Base-by-base conservation (phyloP, 2,797 vertebrate genomes). In the Dallia pectoralis region DNA sequence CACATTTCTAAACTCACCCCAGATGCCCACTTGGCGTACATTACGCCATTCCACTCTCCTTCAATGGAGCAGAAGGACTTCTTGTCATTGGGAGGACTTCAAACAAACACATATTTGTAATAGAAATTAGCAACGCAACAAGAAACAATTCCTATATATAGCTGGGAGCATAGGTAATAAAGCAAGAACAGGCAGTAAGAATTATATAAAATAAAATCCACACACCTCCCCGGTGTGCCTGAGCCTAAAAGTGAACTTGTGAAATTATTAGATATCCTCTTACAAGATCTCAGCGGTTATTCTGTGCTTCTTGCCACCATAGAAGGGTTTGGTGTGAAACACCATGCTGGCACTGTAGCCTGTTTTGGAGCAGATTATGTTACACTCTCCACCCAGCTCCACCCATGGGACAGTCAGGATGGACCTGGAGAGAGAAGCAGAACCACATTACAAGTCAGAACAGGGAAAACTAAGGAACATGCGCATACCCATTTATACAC, bases 361-460 rank as follows among this genome's bases (percentile, higher is more conserved):
- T 0, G 98, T 95, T 91, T 98, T 98, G 33, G 97, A 96, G 91
- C 98, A 99, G 44, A 89, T 96, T 88, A 99, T 99, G 86, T 81
- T 98, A 91, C 98, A 99, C 82, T 99, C 97, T 27, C 97, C 98
- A 2, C 97, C 98, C 33, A 99, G 93, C 89, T 99, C 98, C 90
- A 99, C 97, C 98, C 98, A 99, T 29, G 98, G 98, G 86, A 99
- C 97, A 1, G 97, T 99, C 84, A 99, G 94, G 87, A 99, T 99
- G 22, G 98, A 99, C 93, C 98, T 99, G 91, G 80, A 83, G 73
- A 22, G 81, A 83, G n/a, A 9, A 72, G 19, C 19, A 56, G 1
- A n/a, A 25, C 22, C 53, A n/a, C 53, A 59, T 22, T 59, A 71
- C 19, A 49, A 84, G 4, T 74, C 49, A 84, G 74, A 29, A 14